Evolutionary conservation across 2,888 invertebrate genomes (phyloP).

Genomic region (Oxycera nigricornis): DNA sequence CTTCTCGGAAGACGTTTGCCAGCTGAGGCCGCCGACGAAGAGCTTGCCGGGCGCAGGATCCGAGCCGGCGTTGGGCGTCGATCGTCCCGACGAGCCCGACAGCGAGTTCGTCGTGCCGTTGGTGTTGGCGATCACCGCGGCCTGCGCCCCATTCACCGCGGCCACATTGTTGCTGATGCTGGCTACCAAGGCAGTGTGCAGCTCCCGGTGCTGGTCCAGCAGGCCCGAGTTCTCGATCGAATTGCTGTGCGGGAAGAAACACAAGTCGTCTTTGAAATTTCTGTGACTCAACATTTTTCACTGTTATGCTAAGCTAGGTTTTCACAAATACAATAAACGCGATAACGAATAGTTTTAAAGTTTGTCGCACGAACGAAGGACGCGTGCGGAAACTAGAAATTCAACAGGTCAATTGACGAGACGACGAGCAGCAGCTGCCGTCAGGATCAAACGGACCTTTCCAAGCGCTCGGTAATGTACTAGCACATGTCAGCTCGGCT

Average conservation of each 20-base stretch:
- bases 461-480: background rate
- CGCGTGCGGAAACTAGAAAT: background rate
- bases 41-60: slow-evolving; percentile 85
- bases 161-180: slow-evolving; percentile 62
- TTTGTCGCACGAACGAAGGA: background rate
- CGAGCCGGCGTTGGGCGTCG: slow-evolving; percentile 71
- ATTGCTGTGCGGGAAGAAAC: slow-evolving; percentile 63
- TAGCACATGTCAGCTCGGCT: slow-evolving; percentile 8
- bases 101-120: slow-evolving; percentile 63
- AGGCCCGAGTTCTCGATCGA: slow-evolving; percentile 64
- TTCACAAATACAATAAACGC: background rate
- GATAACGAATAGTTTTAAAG: too few relatives aligned
- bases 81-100: slow-evolving; percentile 75
- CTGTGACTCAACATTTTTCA: slow-evolving; percentile 42
- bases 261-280: slow-evolving; percentile 46
- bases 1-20: slow-evolving; percentile 93
- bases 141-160: slow-evolving; percentile 60
- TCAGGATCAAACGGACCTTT: slow-evolving; percentile 13
- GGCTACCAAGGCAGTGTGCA: slow-evolving; percentile 63
- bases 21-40: slow-evolving; percentile 90
- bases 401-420: slow-evolving; percentile 33
- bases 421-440: slow-evolving; percentile 9
- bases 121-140: slow-evolving; percentile 49
- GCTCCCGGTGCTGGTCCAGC: slow-evolving; percentile 59
- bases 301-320: background rate